Base-by-base conservation (phyloP, 1,140 invertebrate species). In the Micrasema longulum region DNA sequence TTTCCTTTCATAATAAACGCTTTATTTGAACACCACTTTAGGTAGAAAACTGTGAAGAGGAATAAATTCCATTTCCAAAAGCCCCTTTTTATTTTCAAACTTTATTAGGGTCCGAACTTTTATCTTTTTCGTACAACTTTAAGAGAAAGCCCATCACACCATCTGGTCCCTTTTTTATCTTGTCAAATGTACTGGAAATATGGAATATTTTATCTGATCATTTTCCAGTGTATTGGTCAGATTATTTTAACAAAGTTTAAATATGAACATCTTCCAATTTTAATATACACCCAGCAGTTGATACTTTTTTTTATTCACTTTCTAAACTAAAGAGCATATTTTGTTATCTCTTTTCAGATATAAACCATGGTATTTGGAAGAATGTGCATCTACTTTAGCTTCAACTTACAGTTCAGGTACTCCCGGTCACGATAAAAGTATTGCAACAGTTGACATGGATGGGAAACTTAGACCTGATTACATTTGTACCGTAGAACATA, bases 301-400 rank as follows among this genome's bases (percentile, higher is more conserved):
- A n/a, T n/a, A n/a, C n/a, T n/a, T n/a, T n/a, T n/a, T n/a, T n/a
- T n/a, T n/a, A n/a, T n/a, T n/a, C n/a, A n/a, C n/a, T n/a, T n/a
- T n/a, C n/a, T n/a, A n/a, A n/a, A n/a, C n/a, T n/a, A n/a, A n/a
- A n/a, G n/a, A n/a, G n/a, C n/a, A n/a, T n/a, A n/a, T n/a, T n/a
- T n/a, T n/a, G n/a, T n/a, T n/a, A n/a, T n/a, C 36, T 48, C 47
- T 63, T 79, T 78, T 72, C 73, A 90, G 89, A 14, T 93, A 91
- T 76, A 95, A 96, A 78, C 98, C 98, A 0, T 99, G 98, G 97
- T 99, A 99, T 81, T 87, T 98, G 60, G 97, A 99, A 85, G 95
- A 98, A 82, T 99, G 97, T 79, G 96, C 97, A 1, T 98, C 97
- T 3, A 98, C 97, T 2, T 83, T 99, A 67, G 96, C 97, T 0